Conservation (phyloP, 1,140 invertebrate species). For the Cataglyphis hispanica region DNA sequence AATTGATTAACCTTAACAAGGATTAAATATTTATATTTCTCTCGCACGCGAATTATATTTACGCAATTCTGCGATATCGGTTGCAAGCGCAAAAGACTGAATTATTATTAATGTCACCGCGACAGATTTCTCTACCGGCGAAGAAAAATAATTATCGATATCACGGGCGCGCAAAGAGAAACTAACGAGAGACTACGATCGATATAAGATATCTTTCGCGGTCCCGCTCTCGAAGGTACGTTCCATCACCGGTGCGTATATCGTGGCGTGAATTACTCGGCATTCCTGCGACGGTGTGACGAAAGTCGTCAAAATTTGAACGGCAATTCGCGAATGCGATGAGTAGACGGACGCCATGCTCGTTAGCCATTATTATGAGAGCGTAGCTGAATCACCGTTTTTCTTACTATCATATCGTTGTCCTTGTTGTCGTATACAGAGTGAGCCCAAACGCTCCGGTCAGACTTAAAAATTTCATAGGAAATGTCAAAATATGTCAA, state of each 20-base stretch:
- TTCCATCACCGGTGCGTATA: slow-evolving; percentile 39
- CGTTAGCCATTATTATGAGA: slow-evolving; percentile 83
- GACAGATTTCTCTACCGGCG: slow-evolving; percentile 32
- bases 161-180: neutral
- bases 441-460: no score
- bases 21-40: slow-evolving; percentile 25
- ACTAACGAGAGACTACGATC: slow-evolving; percentile 23
- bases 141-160: slow-evolving; percentile 49
- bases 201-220: slow-evolving; percentile 45
- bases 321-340: slow-evolving; percentile 60
- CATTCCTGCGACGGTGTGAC: slow-evolving; percentile 16
- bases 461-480: no score
- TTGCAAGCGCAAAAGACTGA: neutral
- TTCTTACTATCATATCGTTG: neutral
- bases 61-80: slow-evolving; percentile 22
- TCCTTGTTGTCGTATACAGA: slow-evolving; percentile 31
- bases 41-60: neutral
- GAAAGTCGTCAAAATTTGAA: slow-evolving; percentile 50
- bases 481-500: no score
- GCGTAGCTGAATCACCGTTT: slow-evolving; percentile 76
- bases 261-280: slow-evolving; percentile 50
- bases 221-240: slow-evolving; percentile 23
- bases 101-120: slow-evolving; percentile 30
- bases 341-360: slow-evolving; percentile 52
- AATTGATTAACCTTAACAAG: neutral